A percentile compares a stretch with the other conserved stretches of the same genome.
phyloP scores from a whole-genome alignment of 2,113 vertebrate species.

The Phyllopteryx taeniolatus region DNA sequence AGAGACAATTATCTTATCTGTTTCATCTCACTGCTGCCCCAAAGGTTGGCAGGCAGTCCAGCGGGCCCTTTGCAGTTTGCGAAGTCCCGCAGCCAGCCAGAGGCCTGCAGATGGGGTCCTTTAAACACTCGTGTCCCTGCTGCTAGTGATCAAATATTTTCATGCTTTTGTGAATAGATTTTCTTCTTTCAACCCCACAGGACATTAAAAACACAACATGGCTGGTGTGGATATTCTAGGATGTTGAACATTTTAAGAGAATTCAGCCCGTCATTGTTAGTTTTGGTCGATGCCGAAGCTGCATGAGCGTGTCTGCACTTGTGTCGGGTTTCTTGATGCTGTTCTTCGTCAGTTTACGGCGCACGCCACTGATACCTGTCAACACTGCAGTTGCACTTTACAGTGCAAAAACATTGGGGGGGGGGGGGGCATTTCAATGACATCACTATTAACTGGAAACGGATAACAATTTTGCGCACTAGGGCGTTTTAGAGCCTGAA shows the following conservation, averaged over 20 bases:
- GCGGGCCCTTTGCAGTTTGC: slow-evolving; percentile 89
- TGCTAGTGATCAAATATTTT: slow-evolving; percentile 98
- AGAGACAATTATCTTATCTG: slow-evolving; percentile 99
- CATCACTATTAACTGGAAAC: neutral
- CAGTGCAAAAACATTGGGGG: neutral
- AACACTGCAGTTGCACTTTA: slow-evolving; percentile 71
- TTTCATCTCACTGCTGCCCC: slow-evolving; percentile 98
- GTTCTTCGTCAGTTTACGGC: neutral
- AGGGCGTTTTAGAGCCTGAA: too few species aligned
- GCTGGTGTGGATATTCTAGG: slow-evolving; percentile 24
- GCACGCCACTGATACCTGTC: slow-evolving; percentile 75
- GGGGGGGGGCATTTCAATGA: neutral
- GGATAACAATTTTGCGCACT: too few species aligned
- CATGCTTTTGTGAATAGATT: slow-evolving; percentile 97
- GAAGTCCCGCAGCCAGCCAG: slow-evolving; percentile 88
- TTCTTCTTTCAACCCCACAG: slow-evolving; percentile 87
- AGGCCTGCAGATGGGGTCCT: slow-evolving; percentile 90
- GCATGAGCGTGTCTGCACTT: slow-evolving; percentile 17
- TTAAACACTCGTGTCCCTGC: slow-evolving; percentile 95
- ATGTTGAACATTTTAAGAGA: slow-evolving; percentile 16
- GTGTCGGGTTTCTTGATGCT: slow-evolving; percentile 7
- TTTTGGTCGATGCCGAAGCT: slow-evolving; percentile 47
- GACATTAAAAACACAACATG: slow-evolving; percentile 73
- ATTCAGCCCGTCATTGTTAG: slow-evolving; percentile 40
- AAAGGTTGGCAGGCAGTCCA: slow-evolving; percentile 90